These are phyloP conservation scores for Heliconius hortense DNA, from an alignment of 2,888 invertebrate genomes.

Conservation along the genomic window DNA sequence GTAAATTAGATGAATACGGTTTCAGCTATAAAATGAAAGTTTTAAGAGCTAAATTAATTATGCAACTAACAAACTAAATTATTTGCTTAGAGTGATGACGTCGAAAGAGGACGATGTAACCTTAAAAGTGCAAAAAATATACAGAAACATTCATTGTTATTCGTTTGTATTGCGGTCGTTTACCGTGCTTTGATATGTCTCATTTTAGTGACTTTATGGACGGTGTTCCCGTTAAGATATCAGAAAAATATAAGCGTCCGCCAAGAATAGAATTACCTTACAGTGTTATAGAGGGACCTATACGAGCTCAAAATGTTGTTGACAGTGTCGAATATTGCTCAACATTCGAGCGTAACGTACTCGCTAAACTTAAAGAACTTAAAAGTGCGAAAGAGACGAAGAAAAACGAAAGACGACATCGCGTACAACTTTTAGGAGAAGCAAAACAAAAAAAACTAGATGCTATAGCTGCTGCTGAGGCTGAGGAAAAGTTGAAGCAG, in stretches of 20 bases:
- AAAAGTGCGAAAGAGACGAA: conserved; percentile 84
- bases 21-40: conserved; percentile 51
- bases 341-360: conserved; percentile 86
- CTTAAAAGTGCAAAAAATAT: conserved; percentile 71
- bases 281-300: conserved; percentile 62
- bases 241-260: conserved; percentile 92
- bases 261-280: conserved; percentile 82
- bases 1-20: conserved; percentile 43
- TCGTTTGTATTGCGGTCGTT: conserved; percentile 65
- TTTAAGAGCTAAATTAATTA: conserved; percentile 35
- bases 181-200: conserved; percentile 69
- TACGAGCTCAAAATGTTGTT: conserved; percentile 67
- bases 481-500: conserved; percentile 79
- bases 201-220: conserved; percentile 86
- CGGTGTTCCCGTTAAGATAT: conserved; percentile 93
- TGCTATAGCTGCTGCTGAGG: conserved; percentile 73
- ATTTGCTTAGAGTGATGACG: conserved; percentile 67
- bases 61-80: conserved; percentile 47
- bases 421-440: conserved; percentile 82
- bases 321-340: conserved; percentile 83
- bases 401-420: conserved; percentile 83
- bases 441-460: conserved; percentile 81
- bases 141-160: conserved; percentile 72
- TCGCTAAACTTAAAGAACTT: conserved; percentile 87
- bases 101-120: conserved; percentile 74